Base-by-base conservation (phyloP, 2,113 vertebrate species). In the Hemicordylus capensis region DNA sequence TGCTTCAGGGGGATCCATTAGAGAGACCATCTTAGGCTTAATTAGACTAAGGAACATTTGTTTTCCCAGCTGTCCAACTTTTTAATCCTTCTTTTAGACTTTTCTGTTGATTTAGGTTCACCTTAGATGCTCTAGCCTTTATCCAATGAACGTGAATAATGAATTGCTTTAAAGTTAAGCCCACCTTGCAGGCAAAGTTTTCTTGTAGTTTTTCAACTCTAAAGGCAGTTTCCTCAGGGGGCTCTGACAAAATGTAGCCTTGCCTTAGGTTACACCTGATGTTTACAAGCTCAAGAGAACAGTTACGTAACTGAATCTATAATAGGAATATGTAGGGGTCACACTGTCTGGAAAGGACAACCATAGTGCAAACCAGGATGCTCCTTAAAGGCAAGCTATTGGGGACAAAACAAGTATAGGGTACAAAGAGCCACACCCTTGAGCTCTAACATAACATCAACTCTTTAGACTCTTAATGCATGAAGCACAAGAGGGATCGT, bases 41-140 rank as follows among this genome's bases (percentile, higher is more conserved):
- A 95, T 94, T 91, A 94, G 92, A 89, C 93, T 83, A 94, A 90
- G 87, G 92, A 94, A 93, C 93, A 95, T 94, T 93, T 93, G 91
- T 94, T 94, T 93, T 85, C 90, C 92, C 92, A 94, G 92, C 89
- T 94, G 94, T 88, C 84, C 80, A 89, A 87, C 91, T 94, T 92
- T 86, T 84, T 90, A 42, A 92, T 86, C 81, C 90, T 89, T 77
- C 90, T 92, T 77, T 90, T 93, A 83, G 87, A 88, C 92, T 89
- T 74, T 93, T 94, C 88, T 91, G 87, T 90, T 92, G 83, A 76
- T 92, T 94, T 91, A 92, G 84, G 15, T 64, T 94, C 81, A 91
- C 88, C 70, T 70, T 75, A 85, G 88, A 93, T 88, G 86, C 4
- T 2, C 81, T 69, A 90, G 74, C 80, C 78, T 81, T n/a, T n/a